Evolutionary conservation across 1,140 invertebrate genomes (phyloP).

Genomic region (Caenorhabditis tropicalis): DNA sequence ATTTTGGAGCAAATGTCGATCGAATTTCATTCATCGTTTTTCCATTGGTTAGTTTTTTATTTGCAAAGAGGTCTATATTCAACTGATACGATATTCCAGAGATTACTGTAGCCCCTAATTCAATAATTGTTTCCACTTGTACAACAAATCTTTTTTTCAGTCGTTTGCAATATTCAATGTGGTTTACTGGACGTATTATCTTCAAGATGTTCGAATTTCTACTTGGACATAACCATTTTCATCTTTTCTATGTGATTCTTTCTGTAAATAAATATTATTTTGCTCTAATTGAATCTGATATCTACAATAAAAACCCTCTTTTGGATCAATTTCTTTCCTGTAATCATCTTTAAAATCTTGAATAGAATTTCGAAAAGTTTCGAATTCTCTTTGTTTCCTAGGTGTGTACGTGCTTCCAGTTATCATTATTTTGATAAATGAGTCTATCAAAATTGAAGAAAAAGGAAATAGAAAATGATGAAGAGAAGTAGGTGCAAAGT

Average conservation of each 20-base stretch:
- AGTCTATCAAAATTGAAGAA: neutral
- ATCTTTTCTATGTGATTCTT: no score
- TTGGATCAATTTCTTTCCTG: no score
- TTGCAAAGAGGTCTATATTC: neutral
- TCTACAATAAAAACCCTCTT: no score
- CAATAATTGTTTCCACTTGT: neutral
- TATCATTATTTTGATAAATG: neutral
- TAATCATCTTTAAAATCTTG: no score
- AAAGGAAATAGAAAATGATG: neutral
- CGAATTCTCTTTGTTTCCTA: no score
- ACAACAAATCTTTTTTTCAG: neutral
- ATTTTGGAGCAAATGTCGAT: conserved; percentile 51
- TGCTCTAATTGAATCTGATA: no score
- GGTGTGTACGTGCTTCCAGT: neutral
- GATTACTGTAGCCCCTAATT: no score
- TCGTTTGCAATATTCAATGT: neutral
- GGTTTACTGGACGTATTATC: conserved; percentile 28
- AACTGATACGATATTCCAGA: neutral
- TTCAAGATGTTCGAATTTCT: conserved; percentile 8
- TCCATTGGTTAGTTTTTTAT: conserved; percentile 41
- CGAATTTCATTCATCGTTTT: conserved; percentile 45
- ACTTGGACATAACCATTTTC: neutral
- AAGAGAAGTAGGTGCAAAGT: neutral
- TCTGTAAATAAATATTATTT: no score
- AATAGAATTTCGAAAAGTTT: no score